These are phyloP conservation scores for Spinibarbus caldwelli DNA, from an alignment of 2,797 vertebrate species.

Conservation along the genomic window DNA sequence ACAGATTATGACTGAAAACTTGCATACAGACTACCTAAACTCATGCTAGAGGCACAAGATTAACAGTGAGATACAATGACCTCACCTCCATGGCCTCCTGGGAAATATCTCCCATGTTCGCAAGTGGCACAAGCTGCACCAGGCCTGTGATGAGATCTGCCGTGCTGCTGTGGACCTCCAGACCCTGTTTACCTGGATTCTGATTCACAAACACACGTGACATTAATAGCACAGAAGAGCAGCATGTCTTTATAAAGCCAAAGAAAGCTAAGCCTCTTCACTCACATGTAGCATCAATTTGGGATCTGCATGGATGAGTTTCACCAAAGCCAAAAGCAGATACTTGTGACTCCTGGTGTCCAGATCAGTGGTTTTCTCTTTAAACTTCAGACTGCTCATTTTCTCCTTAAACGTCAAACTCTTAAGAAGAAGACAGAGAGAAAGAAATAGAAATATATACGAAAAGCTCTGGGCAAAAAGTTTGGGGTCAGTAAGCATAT, in stretches of 20 bases:
- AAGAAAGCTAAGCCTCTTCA: not conserved
- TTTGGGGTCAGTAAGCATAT: not conserved
- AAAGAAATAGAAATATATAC: not conserved
- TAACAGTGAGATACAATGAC: not conserved
- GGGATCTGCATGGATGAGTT: constrained; percentile 95
- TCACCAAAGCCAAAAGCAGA: constrained; percentile 93
- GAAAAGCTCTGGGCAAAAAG: too few relatives aligned
- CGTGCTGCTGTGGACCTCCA: constrained; percentile 92
- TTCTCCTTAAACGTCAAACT: constrained; percentile 98
- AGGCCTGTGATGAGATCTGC: constrained; percentile 93
- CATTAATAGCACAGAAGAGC: not conserved
- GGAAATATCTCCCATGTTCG: constrained; percentile 92
- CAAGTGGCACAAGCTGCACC: constrained; percentile 89
- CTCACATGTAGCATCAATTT: constrained; percentile 96
- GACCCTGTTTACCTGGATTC: constrained; percentile 91
- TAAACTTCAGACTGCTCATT: constrained; percentile 98
- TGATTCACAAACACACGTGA: constrained; percentile 55
- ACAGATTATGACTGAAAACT: not conserved
- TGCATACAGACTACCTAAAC: not conserved
- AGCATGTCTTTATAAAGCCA: not conserved
- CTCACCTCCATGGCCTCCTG: constrained; percentile 98
- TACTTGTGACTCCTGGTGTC: constrained; percentile 84
- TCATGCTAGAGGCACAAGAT: not conserved
- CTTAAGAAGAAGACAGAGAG: constrained; percentile 73
- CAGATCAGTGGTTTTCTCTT: constrained; percentile 94